Evolutionary conservation across 2,888 invertebrate genomes (phyloP).

Genomic region (Athalia circularis): DNA sequence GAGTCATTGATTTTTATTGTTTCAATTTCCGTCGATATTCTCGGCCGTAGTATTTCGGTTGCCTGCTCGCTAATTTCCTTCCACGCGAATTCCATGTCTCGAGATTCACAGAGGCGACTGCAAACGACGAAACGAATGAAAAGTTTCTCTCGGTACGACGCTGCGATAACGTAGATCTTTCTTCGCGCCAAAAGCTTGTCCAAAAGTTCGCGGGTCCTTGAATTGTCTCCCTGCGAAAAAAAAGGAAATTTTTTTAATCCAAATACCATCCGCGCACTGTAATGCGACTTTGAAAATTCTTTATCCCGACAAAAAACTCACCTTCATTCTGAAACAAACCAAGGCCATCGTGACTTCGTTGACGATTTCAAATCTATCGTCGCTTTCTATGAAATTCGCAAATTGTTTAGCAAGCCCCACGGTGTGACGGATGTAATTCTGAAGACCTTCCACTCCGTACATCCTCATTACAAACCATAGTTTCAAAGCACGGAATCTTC

Average conservation of each 20-base stretch:
- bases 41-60: constrained; percentile 65
- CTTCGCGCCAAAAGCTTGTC: constrained; percentile 85
- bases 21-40: neutral
- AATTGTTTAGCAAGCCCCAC: constrained; percentile 87
- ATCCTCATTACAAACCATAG: constrained; percentile 93
- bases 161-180: constrained; percentile 89
- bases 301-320: constrained; percentile 55
- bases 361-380: constrained; percentile 87
- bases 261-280: too few species aligned
- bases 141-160: constrained; percentile 80
- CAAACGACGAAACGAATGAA: constrained; percentile 90
- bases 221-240: constrained; percentile 79
- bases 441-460: constrained; percentile 88
- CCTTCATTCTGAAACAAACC: constrained; percentile 92
- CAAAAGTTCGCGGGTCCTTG: constrained; percentile 82
- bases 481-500: constrained; percentile 92
- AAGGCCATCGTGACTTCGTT: constrained; percentile 85
- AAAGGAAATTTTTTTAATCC: neutral
- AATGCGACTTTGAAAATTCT: too few species aligned
- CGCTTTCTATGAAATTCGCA: constrained; percentile 81
- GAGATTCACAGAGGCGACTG: constrained; percentile 81
- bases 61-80: constrained; percentile 81
- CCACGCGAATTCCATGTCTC: constrained; percentile 87
- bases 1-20: neutral
- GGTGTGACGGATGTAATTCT: constrained; percentile 85